phyloP scores from a whole-genome alignment of 2,113 vertebrate species.

The Vanacampus margaritifer region DNA sequence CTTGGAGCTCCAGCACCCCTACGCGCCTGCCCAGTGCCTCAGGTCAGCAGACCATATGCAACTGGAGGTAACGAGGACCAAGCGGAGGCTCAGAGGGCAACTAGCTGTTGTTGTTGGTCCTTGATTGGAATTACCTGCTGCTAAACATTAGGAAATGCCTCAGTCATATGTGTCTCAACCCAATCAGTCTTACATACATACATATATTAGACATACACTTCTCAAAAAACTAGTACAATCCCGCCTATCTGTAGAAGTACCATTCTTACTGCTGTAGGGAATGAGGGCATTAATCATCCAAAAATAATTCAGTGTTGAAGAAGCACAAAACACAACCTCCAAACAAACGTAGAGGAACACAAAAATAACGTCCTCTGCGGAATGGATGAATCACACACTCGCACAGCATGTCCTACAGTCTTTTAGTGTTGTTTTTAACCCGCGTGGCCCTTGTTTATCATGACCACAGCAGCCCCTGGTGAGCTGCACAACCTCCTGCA shows the following conservation, averaged over 20 bases:
- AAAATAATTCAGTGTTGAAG: background rate
- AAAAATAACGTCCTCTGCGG: slow-evolving; percentile 35
- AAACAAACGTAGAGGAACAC: slow-evolving; percentile 27
- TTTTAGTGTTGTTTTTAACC: slow-evolving; percentile 22
- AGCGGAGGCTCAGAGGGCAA: too few relatives aligned
- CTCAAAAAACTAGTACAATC: background rate
- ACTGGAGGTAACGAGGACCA: too few relatives aligned
- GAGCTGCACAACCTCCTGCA: slow-evolving; percentile 22
- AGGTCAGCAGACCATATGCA: too few relatives aligned
- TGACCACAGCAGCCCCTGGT: slow-evolving; percentile 46
- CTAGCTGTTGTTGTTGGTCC: too few relatives aligned
- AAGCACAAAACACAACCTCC: slow-evolving; percentile 13
- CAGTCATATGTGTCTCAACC: too few relatives aligned
- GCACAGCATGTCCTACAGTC: slow-evolving; percentile 14
- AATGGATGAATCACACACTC: slow-evolving; percentile 51
- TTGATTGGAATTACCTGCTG: too few relatives aligned
- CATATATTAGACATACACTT: too few relatives aligned
- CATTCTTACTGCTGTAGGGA: background rate
- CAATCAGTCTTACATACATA: too few relatives aligned
- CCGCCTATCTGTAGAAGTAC: background rate
- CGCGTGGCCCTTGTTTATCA: slow-evolving; percentile 38
- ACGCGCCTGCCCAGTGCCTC: too few relatives aligned
- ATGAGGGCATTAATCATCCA: background rate
- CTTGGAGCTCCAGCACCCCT: too few relatives aligned
- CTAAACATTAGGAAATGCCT: too few relatives aligned